Percentiles rank a stretch among this genome's conserved stretches.
Evolutionary conservation across 2,113 vertebrate genomes (phyloP).

Genomic region (Oryctolagus cuniculus): DNA sequence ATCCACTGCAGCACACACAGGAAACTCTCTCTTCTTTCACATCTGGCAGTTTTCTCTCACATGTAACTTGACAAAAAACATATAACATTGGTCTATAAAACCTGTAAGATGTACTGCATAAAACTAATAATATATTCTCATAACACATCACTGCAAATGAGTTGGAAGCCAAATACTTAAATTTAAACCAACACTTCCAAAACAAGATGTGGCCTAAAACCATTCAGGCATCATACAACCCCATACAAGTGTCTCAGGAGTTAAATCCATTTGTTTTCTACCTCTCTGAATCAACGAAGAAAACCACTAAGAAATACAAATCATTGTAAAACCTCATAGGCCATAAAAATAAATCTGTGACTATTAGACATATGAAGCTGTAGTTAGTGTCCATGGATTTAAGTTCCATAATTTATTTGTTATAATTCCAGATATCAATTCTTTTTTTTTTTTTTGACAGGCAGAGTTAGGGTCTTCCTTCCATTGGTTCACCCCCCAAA

Average conservation of each 20-base stretch:
- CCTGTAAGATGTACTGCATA: not conserved
- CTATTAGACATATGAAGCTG: not conserved
- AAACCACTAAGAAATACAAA: constrained; percentile 53
- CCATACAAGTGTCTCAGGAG: too few relatives aligned
- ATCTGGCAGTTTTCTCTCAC: constrained; percentile 57
- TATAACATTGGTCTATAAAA: not conserved
- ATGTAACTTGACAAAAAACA: not conserved
- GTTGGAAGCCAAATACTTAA: not conserved
- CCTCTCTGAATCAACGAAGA: too few relatives aligned
- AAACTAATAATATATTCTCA: constrained; percentile 19
- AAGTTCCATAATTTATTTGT: constrained; percentile 52
- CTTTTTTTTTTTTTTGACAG: not conserved
- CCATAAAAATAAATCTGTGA: constrained; percentile 19
- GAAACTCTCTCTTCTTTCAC: constrained; percentile 46
- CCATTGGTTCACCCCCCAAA: too few relatives aligned
- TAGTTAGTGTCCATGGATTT: not conserved
- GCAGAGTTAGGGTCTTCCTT: too few relatives aligned
- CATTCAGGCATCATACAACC: too few relatives aligned
- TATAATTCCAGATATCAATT: constrained; percentile 22
- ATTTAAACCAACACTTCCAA: constrained; percentile 55
- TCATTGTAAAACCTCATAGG: not conserved
- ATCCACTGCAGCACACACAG: constrained; percentile 54
- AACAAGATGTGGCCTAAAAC: not conserved
- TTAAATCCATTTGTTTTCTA: too few relatives aligned
- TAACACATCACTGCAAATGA: constrained; percentile 38